Evolutionary conservation across 2,797 vertebrate genomes (phyloP), one percentile per base, ranked within the genome.

Genomic region (Benthosema pterotum): DNA sequence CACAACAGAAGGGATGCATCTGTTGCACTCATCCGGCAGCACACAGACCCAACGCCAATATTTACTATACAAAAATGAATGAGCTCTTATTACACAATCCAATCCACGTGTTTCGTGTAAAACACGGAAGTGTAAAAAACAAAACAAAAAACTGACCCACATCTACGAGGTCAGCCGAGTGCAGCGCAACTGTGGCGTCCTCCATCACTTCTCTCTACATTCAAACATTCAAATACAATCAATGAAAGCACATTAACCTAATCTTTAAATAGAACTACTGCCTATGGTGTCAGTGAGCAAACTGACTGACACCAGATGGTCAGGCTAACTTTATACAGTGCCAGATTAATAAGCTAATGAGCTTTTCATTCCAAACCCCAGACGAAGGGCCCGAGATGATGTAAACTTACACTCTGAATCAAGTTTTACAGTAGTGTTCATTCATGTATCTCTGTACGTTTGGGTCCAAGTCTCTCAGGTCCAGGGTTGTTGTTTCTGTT

Each of bases 311-410:
- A 51, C 17, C 49, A 51, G 52, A 38, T n/a, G 11, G 32, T 54
- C 28, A 15, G 32, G 9, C 16, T 42, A n/a, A 12, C 38, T 28
- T 16, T 16, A 53, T 53, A 32, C 16, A n/a, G 42, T 54, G 11
- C 32, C 28, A 15, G 52, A 54, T 54, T 54, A 54, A 11, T n/a
- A 16, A 72, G 53, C 67, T 57, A 60, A 74, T 19, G 15, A 60
- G 82, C 79, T 87, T 79, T 65, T 46, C 19, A 8, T 42, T 19
- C n/a, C n/a, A n/a, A n/a, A 53, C 58, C 60, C 66, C 74, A 66
- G 19, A 55, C 47, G 13, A 7, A n/a, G 8, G 17, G 11, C 22
- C 22, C 11, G 9, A 15, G 47, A 11, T 16, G n/a, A 11, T 25
- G 22, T 25, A 3, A n/a, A 25, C 22, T 25, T 5, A 25, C 14